Percentiles rank a stretch among this genome's conserved stretches.
Evolutionary conservation across 37 sponge, comb jelly and placozoan genomes (phyloP).

Genomic region (Haliclona indistincta): DNA sequence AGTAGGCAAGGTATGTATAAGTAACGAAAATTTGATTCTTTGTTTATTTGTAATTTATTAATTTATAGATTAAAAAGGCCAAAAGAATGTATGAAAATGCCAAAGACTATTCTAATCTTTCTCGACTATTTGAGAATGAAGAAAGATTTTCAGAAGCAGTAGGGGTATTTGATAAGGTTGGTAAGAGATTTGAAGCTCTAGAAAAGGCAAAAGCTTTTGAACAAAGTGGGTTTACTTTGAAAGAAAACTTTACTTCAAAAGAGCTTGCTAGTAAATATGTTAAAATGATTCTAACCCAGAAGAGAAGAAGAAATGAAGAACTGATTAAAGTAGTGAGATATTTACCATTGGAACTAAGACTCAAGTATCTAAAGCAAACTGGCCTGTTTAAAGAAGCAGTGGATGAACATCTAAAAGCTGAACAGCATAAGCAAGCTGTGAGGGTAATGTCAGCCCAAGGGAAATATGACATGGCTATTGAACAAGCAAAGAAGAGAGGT

Average conservation of each 20-base stretch:
- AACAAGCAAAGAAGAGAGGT: background rate
- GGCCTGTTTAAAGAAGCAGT: slow-evolving; percentile 12
- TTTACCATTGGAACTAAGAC: background rate
- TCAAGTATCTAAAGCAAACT: background rate
- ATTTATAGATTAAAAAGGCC: too few species aligned
- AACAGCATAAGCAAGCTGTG: background rate
- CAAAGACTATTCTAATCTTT: too few species aligned
- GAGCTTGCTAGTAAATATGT: background rate
- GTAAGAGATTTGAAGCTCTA: background rate
- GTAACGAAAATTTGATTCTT: background rate
- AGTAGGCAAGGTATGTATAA: background rate
- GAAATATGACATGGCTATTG: background rate
- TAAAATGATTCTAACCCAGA: background rate
- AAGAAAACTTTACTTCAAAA: background rate
- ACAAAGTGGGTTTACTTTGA: background rate
- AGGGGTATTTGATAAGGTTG: background rate
- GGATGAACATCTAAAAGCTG: background rate
- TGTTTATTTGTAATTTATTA: too few species aligned
- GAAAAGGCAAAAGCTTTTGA: background rate
- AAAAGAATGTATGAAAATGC: too few species aligned
- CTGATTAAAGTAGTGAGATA: background rate
- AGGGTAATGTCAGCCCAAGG: slow-evolving; percentile 3
- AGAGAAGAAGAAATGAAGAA: background rate
- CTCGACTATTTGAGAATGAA: background rate
- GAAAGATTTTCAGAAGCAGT: background rate